phyloP scores from a whole-genome alignment of 2,888 invertebrate species.

The Idaea aversata region DNA sequence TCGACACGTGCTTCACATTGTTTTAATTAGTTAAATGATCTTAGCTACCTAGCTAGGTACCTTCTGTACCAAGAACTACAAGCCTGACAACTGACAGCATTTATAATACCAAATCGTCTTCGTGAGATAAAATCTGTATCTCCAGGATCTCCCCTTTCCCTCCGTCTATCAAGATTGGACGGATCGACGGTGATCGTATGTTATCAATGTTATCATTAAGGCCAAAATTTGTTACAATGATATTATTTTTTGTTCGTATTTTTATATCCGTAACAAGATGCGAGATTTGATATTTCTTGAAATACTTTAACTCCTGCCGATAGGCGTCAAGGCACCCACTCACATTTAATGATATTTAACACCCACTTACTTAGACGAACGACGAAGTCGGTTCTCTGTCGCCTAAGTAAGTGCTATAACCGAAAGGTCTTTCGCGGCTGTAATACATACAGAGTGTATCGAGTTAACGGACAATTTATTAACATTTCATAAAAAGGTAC shows the following conservation, averaged over 20 bases:
- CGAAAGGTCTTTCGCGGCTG: not conserved
- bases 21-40: too few relatives aligned
- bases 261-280: not conserved
- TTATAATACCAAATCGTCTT: not conserved
- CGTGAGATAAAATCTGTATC: not conserved
- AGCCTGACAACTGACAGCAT: too few relatives aligned
- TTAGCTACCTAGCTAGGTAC: too few relatives aligned
- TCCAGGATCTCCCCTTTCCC: not conserved
- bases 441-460: not conserved
- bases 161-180: not conserved
- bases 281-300: not conserved
- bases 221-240: not conserved
- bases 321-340: too few relatives aligned
- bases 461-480: not conserved
- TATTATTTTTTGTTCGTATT: not conserved
- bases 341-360: too few relatives aligned
- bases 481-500: too few relatives aligned
- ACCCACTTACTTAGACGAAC: not conserved
- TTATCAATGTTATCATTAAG: not conserved
- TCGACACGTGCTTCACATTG: too few relatives aligned
- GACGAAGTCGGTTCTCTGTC: not conserved
- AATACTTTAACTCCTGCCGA: too few relatives aligned
- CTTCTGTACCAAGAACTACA: too few relatives aligned
- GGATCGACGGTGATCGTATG: not conserved
- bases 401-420: not conserved